These are phyloP conservation scores for Panthera leo DNA, from an alignment of 2,113 vertebrate genomes.

Conservation along the genomic window DNA sequence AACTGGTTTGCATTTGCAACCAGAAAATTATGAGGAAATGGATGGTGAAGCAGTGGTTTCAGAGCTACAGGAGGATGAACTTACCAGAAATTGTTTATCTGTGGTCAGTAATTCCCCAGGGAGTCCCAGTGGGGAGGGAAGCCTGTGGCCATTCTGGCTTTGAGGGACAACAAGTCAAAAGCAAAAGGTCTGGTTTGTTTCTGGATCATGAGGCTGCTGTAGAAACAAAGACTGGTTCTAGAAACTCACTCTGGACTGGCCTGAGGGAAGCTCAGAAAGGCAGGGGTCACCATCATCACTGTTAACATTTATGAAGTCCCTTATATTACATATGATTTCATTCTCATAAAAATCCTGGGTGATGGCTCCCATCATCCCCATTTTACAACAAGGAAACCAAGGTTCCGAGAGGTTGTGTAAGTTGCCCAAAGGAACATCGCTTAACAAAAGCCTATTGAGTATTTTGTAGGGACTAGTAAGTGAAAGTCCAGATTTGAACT, in stretches of 20 bases:
- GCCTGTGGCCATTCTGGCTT: not conserved
- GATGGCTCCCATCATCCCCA: not conserved
- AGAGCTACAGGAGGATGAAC: not conserved
- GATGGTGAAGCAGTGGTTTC: not conserved
- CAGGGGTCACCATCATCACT: not conserved
- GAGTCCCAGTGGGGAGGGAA: not conserved
- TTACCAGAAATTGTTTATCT: not conserved
- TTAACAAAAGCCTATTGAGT: not conserved
- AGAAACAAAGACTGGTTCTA: slow-evolving; percentile 12
- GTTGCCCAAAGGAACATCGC: not conserved
- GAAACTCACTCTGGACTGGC: not conserved
- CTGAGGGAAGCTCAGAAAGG: not conserved
- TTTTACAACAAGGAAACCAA: not conserved
- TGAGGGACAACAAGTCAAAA: not conserved
- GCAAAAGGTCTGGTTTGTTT: not conserved
- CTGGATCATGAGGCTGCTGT: slow-evolving; percentile 13
- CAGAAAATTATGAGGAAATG: not conserved
- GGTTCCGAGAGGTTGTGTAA: not conserved
- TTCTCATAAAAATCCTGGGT: not conserved
- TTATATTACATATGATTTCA: not conserved
- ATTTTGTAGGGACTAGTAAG: not conserved
- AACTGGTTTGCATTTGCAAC: not conserved
- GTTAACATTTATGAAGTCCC: not conserved
- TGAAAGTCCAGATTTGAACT: not conserved
- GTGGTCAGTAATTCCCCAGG: not conserved